Conservation (phyloP, 2,797 vertebrate species). For the Hapalemur alaotrensis region DNA sequence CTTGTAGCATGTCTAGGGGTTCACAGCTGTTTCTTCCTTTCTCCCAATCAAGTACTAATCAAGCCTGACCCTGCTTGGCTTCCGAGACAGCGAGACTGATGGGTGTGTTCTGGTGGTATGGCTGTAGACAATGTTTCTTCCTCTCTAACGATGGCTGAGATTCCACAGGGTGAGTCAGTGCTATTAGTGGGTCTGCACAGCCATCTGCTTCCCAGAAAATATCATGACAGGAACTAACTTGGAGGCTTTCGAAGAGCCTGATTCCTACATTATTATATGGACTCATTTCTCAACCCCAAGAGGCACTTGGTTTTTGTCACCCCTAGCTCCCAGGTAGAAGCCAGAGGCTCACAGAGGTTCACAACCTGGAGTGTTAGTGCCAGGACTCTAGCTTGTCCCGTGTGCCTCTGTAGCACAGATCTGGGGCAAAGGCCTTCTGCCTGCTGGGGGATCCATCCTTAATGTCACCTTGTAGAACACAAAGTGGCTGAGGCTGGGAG, state of each 20-base stretch:
- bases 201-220: neutral
- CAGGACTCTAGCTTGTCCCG: neutral
- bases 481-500: neutral
- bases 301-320: neutral
- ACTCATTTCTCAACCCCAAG: neutral
- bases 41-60: neutral
- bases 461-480: neutral
- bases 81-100: neutral
- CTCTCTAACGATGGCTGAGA: neutral
- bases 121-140: neutral
- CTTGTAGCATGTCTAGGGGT: fast-evolving
- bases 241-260: neutral
- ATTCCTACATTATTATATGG: neutral
- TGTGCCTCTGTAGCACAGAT: neutral
- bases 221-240: neutral
- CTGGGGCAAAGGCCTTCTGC: neutral
- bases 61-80: neutral
- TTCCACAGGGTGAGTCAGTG: neutral
- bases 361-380: neutral
- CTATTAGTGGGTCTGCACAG: neutral
- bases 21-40: neutral
- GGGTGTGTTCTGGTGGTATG: neutral
- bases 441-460: neutral
- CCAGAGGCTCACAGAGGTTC: neutral
- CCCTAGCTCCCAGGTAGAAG: neutral